Base-by-base conservation (phyloP, 1,140 invertebrate species). In the Euwallacea similis region DNA sequence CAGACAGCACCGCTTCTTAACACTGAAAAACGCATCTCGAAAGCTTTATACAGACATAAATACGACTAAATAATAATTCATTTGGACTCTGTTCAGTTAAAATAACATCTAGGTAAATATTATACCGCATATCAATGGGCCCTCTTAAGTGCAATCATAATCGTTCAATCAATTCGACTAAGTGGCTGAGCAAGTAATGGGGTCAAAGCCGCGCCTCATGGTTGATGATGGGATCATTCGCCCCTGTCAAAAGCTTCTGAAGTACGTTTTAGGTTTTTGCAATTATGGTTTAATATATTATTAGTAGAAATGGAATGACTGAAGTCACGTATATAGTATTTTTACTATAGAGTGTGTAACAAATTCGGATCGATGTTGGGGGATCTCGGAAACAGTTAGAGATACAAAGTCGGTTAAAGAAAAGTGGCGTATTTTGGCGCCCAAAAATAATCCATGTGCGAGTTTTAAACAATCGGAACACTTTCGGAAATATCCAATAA, bases 21-120 rank as follows among this genome's bases (percentile, higher is more conserved):
- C 6, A 33, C 61, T 64, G 15, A 46, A 66, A 58, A 66, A 59
- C 65, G 33, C 42, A 10, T 66, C 43, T 43, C 16, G 50, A 66
- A 54, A 56, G 65, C 56, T 66, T 59, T 43, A 42, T 66, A 43
- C 50, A 9, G 21, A 47, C 53, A 42, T 59, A 46, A 60, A 68
- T 60, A 44, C 43, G 15, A 46, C 44, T 68, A 60, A 68, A 68
- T 60, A 68, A 9, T 68, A 60, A 60, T 68, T 60, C 66, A 68
- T 68, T 68, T 50, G 21, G 21, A 33, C 4, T 33, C 21, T 33
- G 21, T 63, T 63, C 46, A n/a, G 46, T 70, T 62, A 70, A 63
- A 70, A 70, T 63, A 70, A 70, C 60, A 55, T 70, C 59, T 62
- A 70, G 42, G 60, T 58, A 70, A 70, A 70, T 70, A 70, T 70